Conservation (phyloP, 2,888 invertebrate genomes). For the Nomada ferruginata region DNA sequence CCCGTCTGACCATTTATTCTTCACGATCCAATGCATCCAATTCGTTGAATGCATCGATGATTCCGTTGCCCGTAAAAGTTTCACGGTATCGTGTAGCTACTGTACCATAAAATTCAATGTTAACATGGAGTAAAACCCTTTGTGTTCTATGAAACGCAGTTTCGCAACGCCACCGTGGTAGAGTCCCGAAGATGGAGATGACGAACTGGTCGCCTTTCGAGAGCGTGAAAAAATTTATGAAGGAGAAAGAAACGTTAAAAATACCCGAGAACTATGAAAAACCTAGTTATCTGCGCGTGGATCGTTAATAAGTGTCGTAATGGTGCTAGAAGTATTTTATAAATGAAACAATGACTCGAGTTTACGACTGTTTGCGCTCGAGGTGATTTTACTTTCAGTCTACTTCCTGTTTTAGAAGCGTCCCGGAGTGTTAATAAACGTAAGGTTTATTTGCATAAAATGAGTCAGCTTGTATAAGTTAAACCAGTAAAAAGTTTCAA, state of each 20-base stretch:
- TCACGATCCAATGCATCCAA: constrained; percentile 52
- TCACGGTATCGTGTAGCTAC: constrained; percentile 37
- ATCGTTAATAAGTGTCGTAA: not conserved
- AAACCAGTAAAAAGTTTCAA: too few relatives aligned
- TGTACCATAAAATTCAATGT: constrained; percentile 51
- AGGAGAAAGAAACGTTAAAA: not conserved
- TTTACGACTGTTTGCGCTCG: constrained; percentile 4
- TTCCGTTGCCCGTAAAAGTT: constrained; percentile 50
- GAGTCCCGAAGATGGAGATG: not conserved
- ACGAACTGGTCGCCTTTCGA: not conserved
- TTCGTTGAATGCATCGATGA: constrained; percentile 59
- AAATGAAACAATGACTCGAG: not conserved
- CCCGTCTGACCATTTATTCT: constrained; percentile 37
- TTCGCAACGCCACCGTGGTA: constrained; percentile 6
- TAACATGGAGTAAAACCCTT: constrained; percentile 27
- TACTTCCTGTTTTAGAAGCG: constrained; percentile 9
- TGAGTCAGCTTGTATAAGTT: too few relatives aligned
- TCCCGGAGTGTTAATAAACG: not conserved
- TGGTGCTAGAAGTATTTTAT: not conserved
- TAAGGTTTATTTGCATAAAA: not conserved
- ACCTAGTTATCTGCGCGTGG: constrained; percentile 3
- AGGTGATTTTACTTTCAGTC: constrained; percentile 2
- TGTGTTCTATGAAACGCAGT: not conserved
- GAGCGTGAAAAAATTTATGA: not conserved
- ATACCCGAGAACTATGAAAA: not conserved